These are phyloP conservation scores for Lepidocolaptes lacrymiger DNA, from an alignment of 2,797 vertebrate species.

Conservation along the genomic window DNA sequence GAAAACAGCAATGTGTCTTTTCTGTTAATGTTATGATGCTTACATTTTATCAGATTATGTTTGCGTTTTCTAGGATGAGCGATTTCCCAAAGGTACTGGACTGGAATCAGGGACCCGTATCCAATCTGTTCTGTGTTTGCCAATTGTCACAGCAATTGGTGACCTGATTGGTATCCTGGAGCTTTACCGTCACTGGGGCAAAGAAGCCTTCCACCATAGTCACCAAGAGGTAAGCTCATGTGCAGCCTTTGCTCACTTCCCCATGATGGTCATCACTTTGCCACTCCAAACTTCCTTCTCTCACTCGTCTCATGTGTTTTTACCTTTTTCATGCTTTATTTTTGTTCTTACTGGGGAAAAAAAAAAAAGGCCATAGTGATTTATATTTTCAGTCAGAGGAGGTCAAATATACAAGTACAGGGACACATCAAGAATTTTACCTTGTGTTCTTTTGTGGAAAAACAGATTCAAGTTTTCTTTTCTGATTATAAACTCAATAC, in stretches of 20 bases:
- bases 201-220: slow-evolving; percentile 91
- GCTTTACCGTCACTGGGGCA: slow-evolving; percentile 92
- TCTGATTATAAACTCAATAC: neutral
- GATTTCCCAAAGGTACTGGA: slow-evolving; percentile 95
- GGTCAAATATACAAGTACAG: neutral
- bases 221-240: slow-evolving; percentile 89
- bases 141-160: slow-evolving; percentile 94
- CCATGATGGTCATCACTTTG: neutral
- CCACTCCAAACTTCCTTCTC: neutral
- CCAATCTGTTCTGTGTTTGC: slow-evolving; percentile 97
- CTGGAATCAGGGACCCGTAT: slow-evolving; percentile 93
- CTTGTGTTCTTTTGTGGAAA: neutral
- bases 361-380: neutral
- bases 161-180: slow-evolving; percentile 97
- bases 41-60: neutral
- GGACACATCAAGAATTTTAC: neutral
- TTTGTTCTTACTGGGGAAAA: neutral
- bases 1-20: neutral
- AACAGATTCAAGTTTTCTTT: neutral
- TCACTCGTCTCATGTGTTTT: neutral
- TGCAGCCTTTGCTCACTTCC: neutral
- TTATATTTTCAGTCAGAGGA: neutral
- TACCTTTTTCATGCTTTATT: neutral
- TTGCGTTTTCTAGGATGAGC: slow-evolving; percentile 85
- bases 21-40: neutral